Conservation (phyloP, 1,140 invertebrate genomes). For the Hylaeus volcanicus region DNA sequence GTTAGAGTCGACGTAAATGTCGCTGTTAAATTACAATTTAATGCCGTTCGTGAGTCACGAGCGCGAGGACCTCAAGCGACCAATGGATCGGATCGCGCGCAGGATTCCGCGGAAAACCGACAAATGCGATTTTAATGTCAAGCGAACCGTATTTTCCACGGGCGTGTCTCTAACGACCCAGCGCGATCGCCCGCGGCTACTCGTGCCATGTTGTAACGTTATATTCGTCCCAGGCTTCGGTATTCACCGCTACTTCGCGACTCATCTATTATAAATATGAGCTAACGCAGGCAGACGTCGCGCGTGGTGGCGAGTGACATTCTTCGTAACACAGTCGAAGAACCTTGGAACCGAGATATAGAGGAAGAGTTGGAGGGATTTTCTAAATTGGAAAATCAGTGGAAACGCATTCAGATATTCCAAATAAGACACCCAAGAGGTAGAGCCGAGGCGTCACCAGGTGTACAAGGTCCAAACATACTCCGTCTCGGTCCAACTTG, state of each 20-base stretch:
- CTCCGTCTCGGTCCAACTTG: too few relatives aligned
- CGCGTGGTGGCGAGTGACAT: too few relatives aligned
- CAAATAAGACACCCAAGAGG: too few relatives aligned
- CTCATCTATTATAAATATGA: constrained; percentile 32
- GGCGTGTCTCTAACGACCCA: constrained; percentile 61
- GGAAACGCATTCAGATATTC: too few relatives aligned
- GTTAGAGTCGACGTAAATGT: constrained; percentile 12
- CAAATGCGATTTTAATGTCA: constrained; percentile 71
- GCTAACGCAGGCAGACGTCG: not conserved
- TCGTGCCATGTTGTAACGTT: constrained; percentile 57
- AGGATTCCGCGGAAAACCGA: constrained; percentile 53
- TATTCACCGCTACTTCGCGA: not conserved
- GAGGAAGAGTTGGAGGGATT: too few relatives aligned
- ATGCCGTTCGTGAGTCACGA: constrained; percentile 16
- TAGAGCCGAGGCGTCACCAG: too few relatives aligned
- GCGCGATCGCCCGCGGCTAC: constrained; percentile 40
- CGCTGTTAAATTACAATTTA: constrained; percentile 39
- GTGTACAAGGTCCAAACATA: too few relatives aligned
- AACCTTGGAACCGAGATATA: too few relatives aligned
- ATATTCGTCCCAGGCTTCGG: constrained; percentile 26
- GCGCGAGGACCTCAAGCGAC: constrained; percentile 24
- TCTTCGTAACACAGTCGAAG: too few relatives aligned
- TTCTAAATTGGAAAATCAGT: too few relatives aligned
- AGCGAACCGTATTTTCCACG: constrained; percentile 54
- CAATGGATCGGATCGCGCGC: constrained; percentile 39